Base-by-base conservation (phyloP, 2,797 vertebrate species). In the Acanthopagrus latus region DNA sequence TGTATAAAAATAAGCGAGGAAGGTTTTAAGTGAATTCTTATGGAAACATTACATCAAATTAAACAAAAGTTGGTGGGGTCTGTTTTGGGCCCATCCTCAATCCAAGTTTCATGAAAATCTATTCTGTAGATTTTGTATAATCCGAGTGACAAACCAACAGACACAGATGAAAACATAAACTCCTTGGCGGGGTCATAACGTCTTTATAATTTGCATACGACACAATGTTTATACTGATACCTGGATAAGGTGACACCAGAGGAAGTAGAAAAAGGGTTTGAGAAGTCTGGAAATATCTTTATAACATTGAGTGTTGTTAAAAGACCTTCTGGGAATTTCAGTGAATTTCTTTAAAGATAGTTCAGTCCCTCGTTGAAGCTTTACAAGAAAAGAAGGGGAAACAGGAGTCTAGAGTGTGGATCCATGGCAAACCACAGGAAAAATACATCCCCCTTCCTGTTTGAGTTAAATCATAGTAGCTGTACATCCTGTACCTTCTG, bases 381-480 rank as follows among this genome's bases (percentile, higher is more conserved):
- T 16, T 12, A 58, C 27, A 59, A 68, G 38, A 72, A 23, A 57
- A 23, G 43, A 58, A 38, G 41, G 48, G 33, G 60, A 64, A 33
- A 76, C 1, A 54, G 13, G 54, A 64, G 70, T 44, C 29, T 25
- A 58, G 41, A 58, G 59, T 70, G 56, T 48, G 47, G 56, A 50
- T 38, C 29, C 50, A 56, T 60, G 51, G 80, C 82, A 84, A 71
- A 66, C 78, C 71, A 85, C 58, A 69, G 27, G 51, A 57, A 79
- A 77, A 56, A 73, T 20, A 52, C 44, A 79, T 17, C 47, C 18
- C 20, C 38, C 64, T 67, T 78, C 64, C 75, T 85, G 62, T 70
- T 70, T 52, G 17, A 66, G 50, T 68, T 74, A 25, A 73, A 74
- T 64, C 29, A 43, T 4, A 51, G 52, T 13, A 48, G 58, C 46